A percentile compares a stretch with the other conserved stretches of the same genome.
Evolutionary conservation across 2,797 vertebrate genomes (phyloP).

Genomic region (Enteromius argenteus): DNA sequence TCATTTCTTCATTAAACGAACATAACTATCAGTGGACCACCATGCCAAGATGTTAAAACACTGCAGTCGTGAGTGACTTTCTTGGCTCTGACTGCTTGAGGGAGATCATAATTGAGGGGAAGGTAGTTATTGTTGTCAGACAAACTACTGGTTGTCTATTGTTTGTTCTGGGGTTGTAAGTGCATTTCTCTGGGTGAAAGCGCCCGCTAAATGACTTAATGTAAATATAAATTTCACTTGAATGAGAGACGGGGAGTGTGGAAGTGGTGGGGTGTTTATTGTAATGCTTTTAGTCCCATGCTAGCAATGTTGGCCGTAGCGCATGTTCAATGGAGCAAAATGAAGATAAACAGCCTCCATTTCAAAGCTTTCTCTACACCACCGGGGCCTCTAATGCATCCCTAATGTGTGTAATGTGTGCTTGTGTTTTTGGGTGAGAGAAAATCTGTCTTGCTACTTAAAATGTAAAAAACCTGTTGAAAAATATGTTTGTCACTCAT

Average conservation of each 20-base stretch:
- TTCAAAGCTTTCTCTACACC: constrained; percentile 42
- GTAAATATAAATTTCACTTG: constrained; percentile 46
- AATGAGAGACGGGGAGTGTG: constrained; percentile 43
- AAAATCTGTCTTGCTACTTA: constrained; percentile 22
- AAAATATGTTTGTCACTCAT: constrained; percentile 40
- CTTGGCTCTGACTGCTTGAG: constrained; percentile 16
- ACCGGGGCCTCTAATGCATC: constrained; percentile 40
- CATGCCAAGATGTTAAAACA: constrained; percentile 3
- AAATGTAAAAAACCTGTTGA: constrained; percentile 18
- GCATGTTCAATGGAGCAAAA: constrained; percentile 34
- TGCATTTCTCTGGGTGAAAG: constrained; percentile 45
- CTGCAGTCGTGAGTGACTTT: constrained; percentile 10
- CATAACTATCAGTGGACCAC: constrained; percentile 5
- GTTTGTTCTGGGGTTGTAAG: constrained; percentile 37
- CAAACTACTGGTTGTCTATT: constrained; percentile 33
- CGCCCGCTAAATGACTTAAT: constrained; percentile 40
- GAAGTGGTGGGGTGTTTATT: constrained; percentile 51
- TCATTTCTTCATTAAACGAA: constrained; percentile 20
- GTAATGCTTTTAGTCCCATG: constrained; percentile 51
- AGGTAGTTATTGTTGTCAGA: constrained; percentile 17
- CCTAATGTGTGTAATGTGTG: constrained; percentile 40
- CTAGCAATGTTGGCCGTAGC: constrained; percentile 32
- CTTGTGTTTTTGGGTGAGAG: constrained; percentile 24
- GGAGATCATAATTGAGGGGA: constrained; percentile 5
- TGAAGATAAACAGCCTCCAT: constrained; percentile 53